These are phyloP conservation scores for Anguilla anguilla DNA, from an alignment of 2,797 vertebrate genomes.

Conservation along the genomic window DNA sequence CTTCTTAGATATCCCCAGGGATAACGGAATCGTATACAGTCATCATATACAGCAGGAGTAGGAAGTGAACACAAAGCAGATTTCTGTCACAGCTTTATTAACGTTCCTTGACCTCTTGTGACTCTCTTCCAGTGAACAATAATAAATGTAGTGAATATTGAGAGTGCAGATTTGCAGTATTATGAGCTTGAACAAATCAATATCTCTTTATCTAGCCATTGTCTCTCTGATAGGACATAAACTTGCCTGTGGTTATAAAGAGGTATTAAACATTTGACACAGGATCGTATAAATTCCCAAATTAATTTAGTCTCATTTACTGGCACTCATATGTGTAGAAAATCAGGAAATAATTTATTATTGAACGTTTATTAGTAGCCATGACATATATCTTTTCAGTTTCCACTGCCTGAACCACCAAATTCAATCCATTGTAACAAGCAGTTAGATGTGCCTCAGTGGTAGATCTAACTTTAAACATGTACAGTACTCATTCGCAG, in stretches of 20 bases:
- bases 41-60: too few relatives aligned
- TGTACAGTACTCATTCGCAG: background rate
- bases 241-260: background rate
- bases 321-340: background rate
- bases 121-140: background rate
- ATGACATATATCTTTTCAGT: background rate
- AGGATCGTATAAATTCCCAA: background rate
- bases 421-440: background rate
- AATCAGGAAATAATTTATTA: background rate
- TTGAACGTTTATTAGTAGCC: background rate
- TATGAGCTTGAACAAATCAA: background rate
- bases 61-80: background rate
- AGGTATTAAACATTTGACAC: background rate
- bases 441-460: background rate
- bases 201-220: background rate
- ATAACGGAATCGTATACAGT: too few relatives aligned
- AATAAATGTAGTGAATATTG: background rate
- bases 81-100: background rate
- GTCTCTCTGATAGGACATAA: background rate
- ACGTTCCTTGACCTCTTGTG: background rate
- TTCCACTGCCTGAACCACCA: background rate
- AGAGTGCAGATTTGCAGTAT: background rate
- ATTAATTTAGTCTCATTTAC: background rate
- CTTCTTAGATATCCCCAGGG: too few relatives aligned
- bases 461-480: background rate